phyloP scores from a whole-genome alignment of 2,113 vertebrate genomes.

The Spilogale gracilis region DNA sequence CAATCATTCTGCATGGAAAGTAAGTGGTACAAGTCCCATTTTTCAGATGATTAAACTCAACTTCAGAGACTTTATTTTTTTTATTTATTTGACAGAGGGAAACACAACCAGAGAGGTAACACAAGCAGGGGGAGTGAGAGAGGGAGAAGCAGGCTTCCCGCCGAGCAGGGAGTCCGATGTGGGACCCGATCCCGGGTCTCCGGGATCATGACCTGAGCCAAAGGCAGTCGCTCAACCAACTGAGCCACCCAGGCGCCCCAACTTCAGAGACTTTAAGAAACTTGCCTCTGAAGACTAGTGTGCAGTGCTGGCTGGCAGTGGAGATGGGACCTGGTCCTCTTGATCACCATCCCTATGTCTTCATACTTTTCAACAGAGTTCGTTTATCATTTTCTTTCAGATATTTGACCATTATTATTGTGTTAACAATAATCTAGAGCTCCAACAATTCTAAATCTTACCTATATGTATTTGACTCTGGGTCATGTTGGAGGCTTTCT shows the following conservation, averaged over 20 bases:
- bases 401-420: neutral
- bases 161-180: too few relatives aligned
- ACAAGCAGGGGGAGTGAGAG: too few relatives aligned
- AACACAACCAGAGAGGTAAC: too few relatives aligned
- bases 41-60: neutral
- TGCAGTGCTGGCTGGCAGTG: accelerated
- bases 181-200: too few relatives aligned
- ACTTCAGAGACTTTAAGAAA: neutral
- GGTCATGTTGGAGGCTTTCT: neutral
- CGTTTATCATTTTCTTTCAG: neutral
- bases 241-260: neutral
- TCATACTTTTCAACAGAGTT: accelerated
- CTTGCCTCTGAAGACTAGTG: neutral
- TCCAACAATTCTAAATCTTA: neutral
- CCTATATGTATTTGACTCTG: neutral
- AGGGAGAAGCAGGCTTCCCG: too few relatives aligned
- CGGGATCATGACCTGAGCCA: too few relatives aligned
- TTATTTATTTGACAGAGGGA: too few relatives aligned
- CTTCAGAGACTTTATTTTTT: neutral
- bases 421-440: neutral
- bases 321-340: neutral
- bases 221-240: too few relatives aligned
- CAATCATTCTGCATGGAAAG: neutral
- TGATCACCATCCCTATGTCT: neutral
- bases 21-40: neutral